phyloP scores from a whole-genome alignment of 2,888 invertebrate genomes.

The Dermolepida albohirtum region DNA sequence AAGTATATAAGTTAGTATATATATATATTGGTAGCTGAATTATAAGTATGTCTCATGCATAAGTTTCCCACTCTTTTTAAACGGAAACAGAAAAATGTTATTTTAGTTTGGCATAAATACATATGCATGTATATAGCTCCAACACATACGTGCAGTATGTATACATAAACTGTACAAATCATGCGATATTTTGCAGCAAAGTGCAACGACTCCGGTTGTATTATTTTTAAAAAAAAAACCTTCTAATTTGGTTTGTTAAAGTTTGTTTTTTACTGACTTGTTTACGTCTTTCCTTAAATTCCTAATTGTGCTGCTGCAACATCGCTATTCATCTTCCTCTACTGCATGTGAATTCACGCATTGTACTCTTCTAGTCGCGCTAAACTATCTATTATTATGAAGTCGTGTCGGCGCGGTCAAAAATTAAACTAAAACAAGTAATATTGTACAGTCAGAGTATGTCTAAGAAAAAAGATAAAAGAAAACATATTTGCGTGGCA shows the following conservation, averaged over 20 bases:
- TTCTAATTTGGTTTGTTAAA: constrained; percentile 43
- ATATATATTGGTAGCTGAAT: neutral
- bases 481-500: constrained; percentile 6
- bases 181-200: constrained; percentile 34
- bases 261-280: constrained; percentile 42
- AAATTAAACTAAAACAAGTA: constrained; percentile 18
- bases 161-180: constrained; percentile 24
- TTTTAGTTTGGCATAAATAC: constrained; percentile 31
- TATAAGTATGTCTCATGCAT: constrained; percentile 5
- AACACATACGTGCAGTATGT: constrained; percentile 16
- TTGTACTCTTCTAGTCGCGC: constrained; percentile 13
- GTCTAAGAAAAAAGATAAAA: constrained; percentile 1
- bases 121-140: neutral
- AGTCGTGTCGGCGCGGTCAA: constrained; percentile 9
- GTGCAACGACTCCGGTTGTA: constrained; percentile 38
- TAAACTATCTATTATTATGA: constrained; percentile 26
- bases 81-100: constrained; percentile 35
- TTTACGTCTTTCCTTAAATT: constrained; percentile 41
- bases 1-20: too few relatives aligned
- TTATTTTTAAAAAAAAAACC: constrained; percentile 34
- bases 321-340: constrained; percentile 11
- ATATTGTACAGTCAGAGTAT: neutral
- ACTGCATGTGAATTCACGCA: constrained; percentile 3
- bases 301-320: constrained; percentile 23
- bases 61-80: neutral